Conservation (phyloP, 2,113 vertebrate species). For the Xerus inauris region DNA sequence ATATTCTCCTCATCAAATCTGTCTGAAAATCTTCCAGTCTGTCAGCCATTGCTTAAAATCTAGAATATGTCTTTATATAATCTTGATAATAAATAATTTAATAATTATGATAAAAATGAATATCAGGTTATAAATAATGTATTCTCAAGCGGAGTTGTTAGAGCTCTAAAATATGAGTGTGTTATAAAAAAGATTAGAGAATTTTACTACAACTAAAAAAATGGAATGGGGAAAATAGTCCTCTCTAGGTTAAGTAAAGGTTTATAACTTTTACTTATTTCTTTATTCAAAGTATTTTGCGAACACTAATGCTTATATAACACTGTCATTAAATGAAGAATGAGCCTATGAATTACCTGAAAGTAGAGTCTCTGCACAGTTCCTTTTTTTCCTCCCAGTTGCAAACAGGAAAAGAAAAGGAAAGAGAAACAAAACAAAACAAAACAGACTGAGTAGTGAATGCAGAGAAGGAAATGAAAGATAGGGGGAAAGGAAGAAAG, state of each 20-base stretch:
- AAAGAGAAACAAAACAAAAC: background rate
- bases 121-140: background rate
- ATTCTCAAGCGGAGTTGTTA: background rate
- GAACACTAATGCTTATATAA: background rate
- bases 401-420: background rate
- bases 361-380: background rate
- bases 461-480: background rate
- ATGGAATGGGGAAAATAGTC: background rate
- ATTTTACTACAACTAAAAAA: background rate
- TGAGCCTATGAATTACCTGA: background rate
- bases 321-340: background rate
- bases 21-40: background rate
- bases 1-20: background rate
- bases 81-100: background rate
- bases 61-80: background rate
- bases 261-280: background rate
- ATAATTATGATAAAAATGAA: background rate
- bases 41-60: background rate
- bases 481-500: background rate
- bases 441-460: background rate
- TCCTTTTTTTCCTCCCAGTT: background rate
- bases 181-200: background rate
- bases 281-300: constrained; percentile 12
- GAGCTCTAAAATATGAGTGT: background rate
- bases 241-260: background rate